Conservation (phyloP, 2,888 invertebrate species). For the Spatulosminthurus flaviceps region DNA sequence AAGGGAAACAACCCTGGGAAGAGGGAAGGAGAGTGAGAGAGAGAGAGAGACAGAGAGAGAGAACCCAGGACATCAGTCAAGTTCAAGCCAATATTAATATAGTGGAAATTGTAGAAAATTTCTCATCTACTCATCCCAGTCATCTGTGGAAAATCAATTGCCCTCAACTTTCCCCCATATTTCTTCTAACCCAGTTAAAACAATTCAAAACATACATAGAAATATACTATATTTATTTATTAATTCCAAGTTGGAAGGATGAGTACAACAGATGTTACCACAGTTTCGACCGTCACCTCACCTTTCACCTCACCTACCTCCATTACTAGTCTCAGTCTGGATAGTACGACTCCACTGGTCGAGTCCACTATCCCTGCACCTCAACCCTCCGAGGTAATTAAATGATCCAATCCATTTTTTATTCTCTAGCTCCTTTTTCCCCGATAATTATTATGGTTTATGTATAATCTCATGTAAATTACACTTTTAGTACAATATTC, state of each 20-base stretch:
- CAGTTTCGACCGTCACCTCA: slow-evolving; percentile 35
- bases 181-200: no score
- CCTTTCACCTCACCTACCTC: neutral
- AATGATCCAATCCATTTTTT: neutral
- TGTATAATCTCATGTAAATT: no score
- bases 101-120: neutral
- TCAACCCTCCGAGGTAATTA: slow-evolving; percentile 26
- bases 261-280: slow-evolving; percentile 30
- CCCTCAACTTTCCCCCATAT: neutral
- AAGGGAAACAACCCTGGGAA: neutral
- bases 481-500: no score
- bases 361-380: slow-evolving; percentile 2
- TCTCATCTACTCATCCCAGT: neutral
- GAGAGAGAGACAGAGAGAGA: no score
- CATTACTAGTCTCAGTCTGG: slow-evolving; percentile 11
- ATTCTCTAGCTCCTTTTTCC: neutral
- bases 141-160: slow-evolving; percentile 5
- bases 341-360: neutral
- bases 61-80: no score
- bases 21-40: no score
- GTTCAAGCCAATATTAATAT: neutral
- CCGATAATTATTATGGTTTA: neutral
- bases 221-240: neutral
- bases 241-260: neutral
- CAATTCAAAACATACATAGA: no score